Base-by-base conservation (phyloP, 1,140 invertebrate species). In the Gonatopus flavifemur region DNA sequence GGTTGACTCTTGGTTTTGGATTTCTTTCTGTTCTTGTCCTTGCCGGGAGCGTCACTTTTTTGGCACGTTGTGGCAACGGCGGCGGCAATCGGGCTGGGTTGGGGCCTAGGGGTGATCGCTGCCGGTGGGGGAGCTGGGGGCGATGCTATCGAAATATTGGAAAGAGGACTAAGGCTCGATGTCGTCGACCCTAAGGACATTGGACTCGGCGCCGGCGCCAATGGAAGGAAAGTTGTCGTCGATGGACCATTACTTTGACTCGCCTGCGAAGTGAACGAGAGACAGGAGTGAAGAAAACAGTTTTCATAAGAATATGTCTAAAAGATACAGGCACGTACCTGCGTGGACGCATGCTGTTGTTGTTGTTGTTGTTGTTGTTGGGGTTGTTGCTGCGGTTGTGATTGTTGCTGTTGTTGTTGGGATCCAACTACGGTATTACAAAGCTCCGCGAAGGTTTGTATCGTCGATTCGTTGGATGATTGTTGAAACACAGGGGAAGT, bases 21-120 rank as follows among this genome's bases (percentile, higher is more conserved):
- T 74, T 96, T 96, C 76, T 95, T 95, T 33, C 88, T 79, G 62
- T 89, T 91, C 66, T 91, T 91, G 62, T 88, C 90, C 67, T 91
- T 91, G 3, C 86, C 87, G 0, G 87, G 86, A 1, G 86, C 85
- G 65, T 86, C 84, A 45, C 81, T 83, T 56, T 84, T 81, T 52
- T 76, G 74, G 59, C 72, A 74, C 50, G 66, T 59, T n/a, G 66
- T 53, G 6, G 55, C 48, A n/a, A n/a, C n/a, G 21, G 55, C 50
- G 9, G 50, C 48, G 2, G 69, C 49, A 3, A 77, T 68, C 18
- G 80, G 68, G 51, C 84, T 81, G 0, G 81, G 79, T 21, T 84
- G 79, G 8, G 82, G 80, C 54, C 83, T 81, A 37, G 84, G 80
- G 37, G 78, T 79, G 43, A 81, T 76, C 44, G 73, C 74, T 22